phyloP scores from a whole-genome alignment of 2,888 invertebrate genomes.

The Drosophila antonietae region DNA sequence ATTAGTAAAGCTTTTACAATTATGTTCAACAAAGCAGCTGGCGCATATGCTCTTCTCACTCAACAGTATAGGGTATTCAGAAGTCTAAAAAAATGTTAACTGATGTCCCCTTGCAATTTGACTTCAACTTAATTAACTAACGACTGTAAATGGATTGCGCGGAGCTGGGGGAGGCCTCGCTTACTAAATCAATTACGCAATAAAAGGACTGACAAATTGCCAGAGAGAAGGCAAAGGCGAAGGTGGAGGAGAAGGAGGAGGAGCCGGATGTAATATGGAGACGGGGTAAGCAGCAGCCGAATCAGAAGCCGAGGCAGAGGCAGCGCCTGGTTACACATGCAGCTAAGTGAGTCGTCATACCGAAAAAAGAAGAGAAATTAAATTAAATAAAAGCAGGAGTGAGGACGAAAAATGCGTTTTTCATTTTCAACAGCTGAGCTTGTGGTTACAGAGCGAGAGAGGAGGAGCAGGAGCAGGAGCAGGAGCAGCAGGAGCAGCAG shows the following conservation, averaged over 20 bases:
- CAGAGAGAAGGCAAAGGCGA: neutral
- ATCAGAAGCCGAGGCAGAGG: neutral
- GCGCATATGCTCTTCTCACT: neutral
- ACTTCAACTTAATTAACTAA: constrained; percentile 67
- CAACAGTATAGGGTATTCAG: neutral
- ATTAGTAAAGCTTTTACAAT: neutral
- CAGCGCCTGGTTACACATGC: constrained; percentile 28
- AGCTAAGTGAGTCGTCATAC: constrained; percentile 39
- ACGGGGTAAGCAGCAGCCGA: neutral
- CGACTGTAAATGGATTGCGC: constrained; percentile 65
- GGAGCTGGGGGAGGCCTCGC: constrained; percentile 19
- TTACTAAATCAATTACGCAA: constrained; percentile 75
- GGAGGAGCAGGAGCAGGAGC: neutral
- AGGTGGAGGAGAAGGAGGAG: neutral
- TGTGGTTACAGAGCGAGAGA: constrained; percentile 30
- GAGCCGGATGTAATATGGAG: neutral
- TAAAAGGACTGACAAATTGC: constrained; percentile 71
- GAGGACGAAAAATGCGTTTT: constrained; percentile 53
- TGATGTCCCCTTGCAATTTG: constrained; percentile 22
- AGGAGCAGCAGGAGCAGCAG: neutral
- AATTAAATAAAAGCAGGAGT: constrained; percentile 11
- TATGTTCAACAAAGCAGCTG: neutral
- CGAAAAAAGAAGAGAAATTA: neutral
- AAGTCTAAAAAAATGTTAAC: neutral
- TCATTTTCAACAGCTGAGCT: constrained; percentile 58